These are phyloP conservation scores for Agrochola litura DNA, from an alignment of 2,888 invertebrate genomes.

Conservation along the genomic window DNA sequence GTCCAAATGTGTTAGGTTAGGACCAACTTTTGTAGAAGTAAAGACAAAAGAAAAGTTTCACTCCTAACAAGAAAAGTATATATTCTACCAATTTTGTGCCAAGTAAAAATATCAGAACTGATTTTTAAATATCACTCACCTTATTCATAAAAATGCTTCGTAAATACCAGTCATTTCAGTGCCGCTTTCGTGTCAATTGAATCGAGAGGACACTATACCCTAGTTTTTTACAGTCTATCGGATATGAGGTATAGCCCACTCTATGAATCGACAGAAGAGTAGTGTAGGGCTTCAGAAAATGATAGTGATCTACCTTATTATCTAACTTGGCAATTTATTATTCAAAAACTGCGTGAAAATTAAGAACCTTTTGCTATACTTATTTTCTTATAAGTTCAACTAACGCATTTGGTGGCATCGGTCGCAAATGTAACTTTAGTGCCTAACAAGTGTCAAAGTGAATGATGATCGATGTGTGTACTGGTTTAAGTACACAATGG, in stretches of 20 bases:
- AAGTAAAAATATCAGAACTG: background rate
- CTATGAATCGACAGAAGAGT: too few relatives aligned
- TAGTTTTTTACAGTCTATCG: too few relatives aligned
- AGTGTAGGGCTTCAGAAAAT: too few relatives aligned
- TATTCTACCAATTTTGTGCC: slow-evolving; percentile 17
- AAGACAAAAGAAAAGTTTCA: background rate
- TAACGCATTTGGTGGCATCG: slow-evolving; percentile 35
- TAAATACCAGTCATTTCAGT: background rate
- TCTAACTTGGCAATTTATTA: background rate
- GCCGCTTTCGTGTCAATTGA: background rate
- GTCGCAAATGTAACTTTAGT: slow-evolving; percentile 31
- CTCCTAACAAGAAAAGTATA: background rate
- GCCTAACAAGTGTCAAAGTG: slow-evolving; percentile 37
- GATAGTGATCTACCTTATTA: too few relatives aligned
- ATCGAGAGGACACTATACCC: too few relatives aligned
- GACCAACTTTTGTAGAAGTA: background rate
- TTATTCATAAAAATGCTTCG: background rate
- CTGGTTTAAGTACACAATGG: slow-evolving; percentile 29
- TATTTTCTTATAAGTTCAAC: slow-evolving; percentile 11
- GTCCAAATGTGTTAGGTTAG: slow-evolving; percentile 29
- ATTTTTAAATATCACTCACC: background rate
- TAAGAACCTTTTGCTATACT: background rate
- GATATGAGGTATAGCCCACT: too few relatives aligned
- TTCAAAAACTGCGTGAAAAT: background rate
- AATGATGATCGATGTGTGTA: slow-evolving; percentile 10